Evolutionary conservation across 2,888 invertebrate genomes (phyloP), one percentile per base, ranked within the genome.

Genomic region (Cerastis rubricosa): DNA sequence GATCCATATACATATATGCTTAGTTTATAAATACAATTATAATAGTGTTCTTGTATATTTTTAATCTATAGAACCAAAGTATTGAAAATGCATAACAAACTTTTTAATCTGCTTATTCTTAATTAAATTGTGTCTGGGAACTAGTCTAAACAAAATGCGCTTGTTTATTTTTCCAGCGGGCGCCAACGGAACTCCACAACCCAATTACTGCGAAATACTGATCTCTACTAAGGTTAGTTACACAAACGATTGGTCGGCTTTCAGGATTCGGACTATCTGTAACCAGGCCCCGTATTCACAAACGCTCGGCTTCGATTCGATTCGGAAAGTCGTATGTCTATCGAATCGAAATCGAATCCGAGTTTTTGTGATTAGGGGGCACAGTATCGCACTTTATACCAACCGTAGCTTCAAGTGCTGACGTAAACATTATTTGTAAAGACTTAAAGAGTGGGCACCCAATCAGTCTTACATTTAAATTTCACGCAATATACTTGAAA

Each of bases 101-200:
- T 29, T 25, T 22, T 14, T 54, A 14, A 43, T 29, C 12, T 73
- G 8, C 17, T 0, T 29, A n/a, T 43, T 5, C 9, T 3, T 12
- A 68, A 40, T 70, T n/a, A 49, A 71, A 71, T 19, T 71, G 1
- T 49, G n/a, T 25, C n/a, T 49, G 29, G 19, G 29, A 49, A 69
- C n/a, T 75, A 47, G 14, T 49, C 3, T 35, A 45, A 76, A 45
- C 25, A 57, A 57, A 4, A 79, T 40, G 7, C 2, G 9, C 6
- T 17, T 14, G 22, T 45, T 25, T 45, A 71, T 45, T 45, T 51
- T 51, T 51, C 14, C 35, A 63, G 6, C 1, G 19, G n/a, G 2
- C 35, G 8, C 35, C n/a, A 43, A 45, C 19, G 19, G 6, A n/a
- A 19, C 8, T 14, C 47, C n/a, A 22, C 12, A 71, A 14, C 22